These are phyloP conservation scores for Fringilla coelebs DNA, from an alignment of 2,797 vertebrate species.

Conservation along the genomic window DNA sequence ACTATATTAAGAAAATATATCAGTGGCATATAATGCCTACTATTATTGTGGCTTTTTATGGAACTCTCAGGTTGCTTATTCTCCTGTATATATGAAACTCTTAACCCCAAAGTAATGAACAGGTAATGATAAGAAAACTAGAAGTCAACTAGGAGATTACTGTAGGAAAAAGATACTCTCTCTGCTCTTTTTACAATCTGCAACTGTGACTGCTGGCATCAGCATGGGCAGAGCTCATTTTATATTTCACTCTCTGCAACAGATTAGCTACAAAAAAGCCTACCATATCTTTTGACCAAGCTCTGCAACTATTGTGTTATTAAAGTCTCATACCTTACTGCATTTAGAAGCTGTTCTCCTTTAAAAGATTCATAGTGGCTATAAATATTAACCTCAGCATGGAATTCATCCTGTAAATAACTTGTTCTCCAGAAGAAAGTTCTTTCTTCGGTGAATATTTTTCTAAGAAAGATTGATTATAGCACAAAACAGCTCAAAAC, in stretches of 20 bases:
- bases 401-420: slow-evolving; percentile 36
- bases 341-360: background rate
- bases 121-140: background rate
- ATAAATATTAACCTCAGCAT: slow-evolving; percentile 1
- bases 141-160: background rate
- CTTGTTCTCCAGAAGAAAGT: background rate
- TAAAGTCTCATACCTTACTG: background rate
- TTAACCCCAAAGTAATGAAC: background rate
- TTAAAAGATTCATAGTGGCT: background rate
- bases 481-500: background rate
- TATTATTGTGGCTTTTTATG: background rate
- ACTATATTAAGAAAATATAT: background rate
- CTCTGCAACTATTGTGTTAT: background rate
- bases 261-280: background rate
- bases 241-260: background rate
- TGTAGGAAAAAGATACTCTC: background rate
- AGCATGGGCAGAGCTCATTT: background rate
- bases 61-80: background rate
- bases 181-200: background rate
- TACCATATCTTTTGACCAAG: background rate
- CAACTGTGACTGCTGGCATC: background rate
- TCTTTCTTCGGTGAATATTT: background rate
- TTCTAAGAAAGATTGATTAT: background rate
- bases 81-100: background rate
- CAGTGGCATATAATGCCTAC: background rate